Conservation (phyloP, 2,113 vertebrate genomes). For the Bubalus kerabau region DNA sequence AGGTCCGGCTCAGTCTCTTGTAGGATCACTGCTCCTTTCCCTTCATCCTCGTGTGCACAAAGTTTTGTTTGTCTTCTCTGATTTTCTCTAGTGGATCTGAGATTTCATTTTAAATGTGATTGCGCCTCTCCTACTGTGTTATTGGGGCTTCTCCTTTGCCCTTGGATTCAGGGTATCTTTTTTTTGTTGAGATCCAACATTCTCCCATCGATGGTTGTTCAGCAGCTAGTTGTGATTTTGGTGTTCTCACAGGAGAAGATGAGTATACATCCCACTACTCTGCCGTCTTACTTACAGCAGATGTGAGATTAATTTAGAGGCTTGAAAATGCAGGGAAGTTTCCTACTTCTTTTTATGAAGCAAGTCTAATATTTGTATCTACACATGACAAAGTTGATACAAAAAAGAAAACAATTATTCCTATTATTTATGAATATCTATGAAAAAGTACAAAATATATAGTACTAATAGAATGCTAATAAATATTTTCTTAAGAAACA, state of each 20-base stretch:
- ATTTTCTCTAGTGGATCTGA: not conserved
- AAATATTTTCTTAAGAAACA: not conserved
- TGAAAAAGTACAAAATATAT: not conserved
- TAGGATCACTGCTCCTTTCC: not conserved
- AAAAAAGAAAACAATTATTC: not conserved
- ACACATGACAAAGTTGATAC: not conserved
- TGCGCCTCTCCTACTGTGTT: not conserved
- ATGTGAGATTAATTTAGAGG: not conserved
- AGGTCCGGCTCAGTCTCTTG: not conserved
- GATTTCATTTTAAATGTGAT: not conserved
- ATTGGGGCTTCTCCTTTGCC: not conserved
- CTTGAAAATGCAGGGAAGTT: not conserved
- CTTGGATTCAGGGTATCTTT: not conserved
- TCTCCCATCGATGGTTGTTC: not conserved
- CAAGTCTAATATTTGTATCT: not conserved
- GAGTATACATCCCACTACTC: not conserved
- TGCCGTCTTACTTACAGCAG: not conserved
- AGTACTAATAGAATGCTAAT: not conserved
- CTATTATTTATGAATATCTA: not conserved
- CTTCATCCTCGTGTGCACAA: not conserved
- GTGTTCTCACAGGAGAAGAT: not conserved
- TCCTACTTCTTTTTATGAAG: not conserved
- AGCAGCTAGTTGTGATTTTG: not conserved
- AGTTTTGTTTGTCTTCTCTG: not conserved
- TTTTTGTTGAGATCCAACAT: not conserved